Conservation (phyloP, 2,888 invertebrate genomes). For the Anoncus sp. region DNA sequence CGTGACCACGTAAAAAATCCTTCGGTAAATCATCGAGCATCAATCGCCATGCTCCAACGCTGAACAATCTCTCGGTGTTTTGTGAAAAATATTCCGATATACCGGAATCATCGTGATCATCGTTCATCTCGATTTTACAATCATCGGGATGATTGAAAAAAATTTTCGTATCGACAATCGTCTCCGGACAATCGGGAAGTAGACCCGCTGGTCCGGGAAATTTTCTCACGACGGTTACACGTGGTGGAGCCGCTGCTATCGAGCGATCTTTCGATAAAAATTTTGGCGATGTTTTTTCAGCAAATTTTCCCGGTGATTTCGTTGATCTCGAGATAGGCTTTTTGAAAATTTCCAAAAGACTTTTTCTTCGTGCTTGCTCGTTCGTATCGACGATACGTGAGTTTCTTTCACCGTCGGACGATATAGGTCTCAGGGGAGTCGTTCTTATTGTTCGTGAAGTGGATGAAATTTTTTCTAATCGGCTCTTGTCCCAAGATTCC, state of each 20-base stretch:
- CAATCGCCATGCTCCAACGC: conserved; percentile 78
- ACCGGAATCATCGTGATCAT: conserved; percentile 57
- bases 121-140: conserved; percentile 37
- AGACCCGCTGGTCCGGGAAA: conserved; percentile 84
- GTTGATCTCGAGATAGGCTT: conserved; percentile 20
- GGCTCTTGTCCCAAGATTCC: neutral
- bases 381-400: conserved; percentile 1
- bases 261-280: conserved; percentile 17
- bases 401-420: conserved; percentile 4
- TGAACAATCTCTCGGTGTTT: conserved; percentile 76
- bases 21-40: conserved; percentile 77
- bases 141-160: conserved; percentile 40
- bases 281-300: conserved; percentile 19
- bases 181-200: conserved; percentile 76
- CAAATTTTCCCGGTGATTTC: conserved; percentile 16
- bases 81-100: conserved; percentile 73
- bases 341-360: conserved; percentile 27
- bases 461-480: conserved; percentile 1
- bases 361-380: conserved; percentile 3
- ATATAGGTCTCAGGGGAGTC: conserved; percentile 31
- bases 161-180: conserved; percentile 28
- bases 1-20: conserved; percentile 73
- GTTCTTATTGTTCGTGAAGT: conserved; percentile 37
- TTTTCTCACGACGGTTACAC: conserved; percentile 76
- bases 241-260: conserved; percentile 5